A percentile compares a stretch with the other conserved stretches of the same genome.
These are phyloP conservation scores for Rambutsinella grinnellia DNA, from an alignment of 2,888 invertebrate species.

Conservation along the genomic window DNA sequence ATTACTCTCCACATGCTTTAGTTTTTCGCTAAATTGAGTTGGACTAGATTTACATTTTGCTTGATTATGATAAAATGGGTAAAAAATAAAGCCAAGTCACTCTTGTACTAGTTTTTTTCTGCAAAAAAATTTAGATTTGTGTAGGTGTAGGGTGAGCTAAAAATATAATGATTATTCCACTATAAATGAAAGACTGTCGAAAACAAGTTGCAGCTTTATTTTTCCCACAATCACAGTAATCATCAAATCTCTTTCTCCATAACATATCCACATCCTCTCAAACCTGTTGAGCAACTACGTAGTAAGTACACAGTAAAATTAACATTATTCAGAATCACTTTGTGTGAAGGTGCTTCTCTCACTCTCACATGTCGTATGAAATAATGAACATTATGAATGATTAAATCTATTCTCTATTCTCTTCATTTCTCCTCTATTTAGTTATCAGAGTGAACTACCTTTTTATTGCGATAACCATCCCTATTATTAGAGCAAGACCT, in stretches of 20 bases:
- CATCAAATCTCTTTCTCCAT: slow-evolving; percentile 6
- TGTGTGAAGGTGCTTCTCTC: neutral
- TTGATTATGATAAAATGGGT: too few species aligned
- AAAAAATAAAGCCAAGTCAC: too few species aligned
- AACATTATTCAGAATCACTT: neutral
- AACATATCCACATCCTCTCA: slow-evolving; percentile 29
- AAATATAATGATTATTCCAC: too few species aligned
- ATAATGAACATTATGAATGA: slow-evolving; percentile 3
- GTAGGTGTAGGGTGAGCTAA: too few species aligned
- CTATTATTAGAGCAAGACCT: neutral
- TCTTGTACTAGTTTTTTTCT: too few species aligned
- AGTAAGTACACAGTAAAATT: neutral
- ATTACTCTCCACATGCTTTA: too few species aligned
- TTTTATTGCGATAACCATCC: neutral
- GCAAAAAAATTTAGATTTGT: too few species aligned
- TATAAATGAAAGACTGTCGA: neutral
- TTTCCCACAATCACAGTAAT: slow-evolving; percentile 19
- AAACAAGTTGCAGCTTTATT: neutral
- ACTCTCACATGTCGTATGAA: neutral
- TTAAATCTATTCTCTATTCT: neutral
- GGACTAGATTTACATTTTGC: too few species aligned
- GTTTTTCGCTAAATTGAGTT: too few species aligned
- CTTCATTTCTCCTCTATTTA: neutral
- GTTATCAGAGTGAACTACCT: neutral
- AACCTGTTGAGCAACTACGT: slow-evolving; percentile 49